A percentile compares a stretch with the other conserved stretches of the same genome.
These are phyloP conservation scores for Drosophila neonasuta DNA, from an alignment of 2,888 invertebrate species.

Conservation along the genomic window DNA sequence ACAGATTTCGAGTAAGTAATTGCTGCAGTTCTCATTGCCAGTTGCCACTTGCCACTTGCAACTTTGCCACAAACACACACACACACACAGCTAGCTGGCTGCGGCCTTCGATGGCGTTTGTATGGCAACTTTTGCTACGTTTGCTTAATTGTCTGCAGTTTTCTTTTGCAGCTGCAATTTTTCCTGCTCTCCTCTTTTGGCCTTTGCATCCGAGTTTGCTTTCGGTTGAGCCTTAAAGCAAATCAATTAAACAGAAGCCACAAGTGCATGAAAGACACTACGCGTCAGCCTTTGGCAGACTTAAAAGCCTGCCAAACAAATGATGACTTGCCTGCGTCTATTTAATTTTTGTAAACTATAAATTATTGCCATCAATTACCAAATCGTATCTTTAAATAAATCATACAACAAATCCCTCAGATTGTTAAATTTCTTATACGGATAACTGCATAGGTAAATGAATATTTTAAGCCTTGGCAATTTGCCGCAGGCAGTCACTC, in stretches of 20 bases:
- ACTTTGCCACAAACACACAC: not conserved
- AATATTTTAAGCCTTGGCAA: not conserved
- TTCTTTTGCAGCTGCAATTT: conserved; percentile 52
- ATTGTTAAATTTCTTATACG: conserved; percentile 29
- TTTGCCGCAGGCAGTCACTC: conserved; percentile 23
- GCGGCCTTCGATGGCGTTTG: conserved; percentile 3
- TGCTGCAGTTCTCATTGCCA: conserved; percentile 62
- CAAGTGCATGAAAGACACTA: conserved; percentile 44
- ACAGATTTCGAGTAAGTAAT: conserved; percentile 73
- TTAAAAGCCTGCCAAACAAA: conserved; percentile 16
- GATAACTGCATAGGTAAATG: conserved; percentile 1
- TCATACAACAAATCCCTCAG: conserved; percentile 5
- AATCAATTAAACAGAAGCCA: conserved; percentile 67
- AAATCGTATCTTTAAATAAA: conserved; percentile 5
- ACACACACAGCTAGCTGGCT: not conserved
- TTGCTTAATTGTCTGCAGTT: conserved; percentile 72
- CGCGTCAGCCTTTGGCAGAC: not conserved
- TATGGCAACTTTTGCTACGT: conserved; percentile 28
- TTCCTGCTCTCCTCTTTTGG: conserved; percentile 17
- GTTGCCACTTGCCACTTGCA: conserved; percentile 31
- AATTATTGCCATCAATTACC: conserved; percentile 3
- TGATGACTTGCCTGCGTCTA: conserved; percentile 14
- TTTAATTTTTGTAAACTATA: conserved; percentile 3
- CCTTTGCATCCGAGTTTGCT: conserved; percentile 20
- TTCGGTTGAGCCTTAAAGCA: conserved; percentile 64